Evolutionary conservation across 2,797 vertebrate genomes (phyloP).

Genomic region (Spheniscus humboldti): DNA sequence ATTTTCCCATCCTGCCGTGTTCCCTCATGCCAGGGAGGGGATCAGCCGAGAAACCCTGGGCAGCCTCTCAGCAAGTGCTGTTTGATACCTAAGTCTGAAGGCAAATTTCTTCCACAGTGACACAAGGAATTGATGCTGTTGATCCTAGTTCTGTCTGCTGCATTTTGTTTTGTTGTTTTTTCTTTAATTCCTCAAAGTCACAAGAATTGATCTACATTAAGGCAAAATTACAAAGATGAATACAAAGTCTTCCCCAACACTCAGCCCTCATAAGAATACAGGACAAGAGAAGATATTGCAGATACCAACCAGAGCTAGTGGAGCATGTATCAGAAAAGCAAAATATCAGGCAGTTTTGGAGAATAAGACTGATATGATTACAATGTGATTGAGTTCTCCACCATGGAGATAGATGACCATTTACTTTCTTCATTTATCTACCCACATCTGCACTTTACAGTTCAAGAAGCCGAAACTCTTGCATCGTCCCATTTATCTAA

Average conservation of each 20-base stretch:
- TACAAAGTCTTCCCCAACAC: neutral
- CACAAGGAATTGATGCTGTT: neutral
- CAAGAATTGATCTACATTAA: neutral
- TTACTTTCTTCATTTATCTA: constrained; percentile 48
- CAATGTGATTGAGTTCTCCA: constrained; percentile 27
- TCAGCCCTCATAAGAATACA: neutral
- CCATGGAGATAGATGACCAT: constrained; percentile 50
- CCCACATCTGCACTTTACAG: constrained; percentile 25
- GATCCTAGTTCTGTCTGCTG: neutral
- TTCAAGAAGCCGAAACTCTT: constrained; percentile 46
- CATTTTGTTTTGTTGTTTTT: neutral
- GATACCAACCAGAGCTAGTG: neutral
- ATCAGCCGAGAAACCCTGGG: neutral
- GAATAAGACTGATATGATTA: neutral
- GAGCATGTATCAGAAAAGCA: neutral
- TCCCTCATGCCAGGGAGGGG: neutral
- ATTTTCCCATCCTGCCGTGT: neutral
- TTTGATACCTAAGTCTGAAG: neutral
- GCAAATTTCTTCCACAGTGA: neutral
- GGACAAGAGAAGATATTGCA: neutral
- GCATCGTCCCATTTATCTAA: constrained; percentile 48
- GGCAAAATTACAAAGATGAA: neutral
- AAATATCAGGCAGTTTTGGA: constrained; percentile 1
- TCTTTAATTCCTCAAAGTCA: neutral
- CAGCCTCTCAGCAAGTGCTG: neutral